phyloP scores from a whole-genome alignment of 2,797 vertebrate species.

The Rhinoraja longicauda region DNA sequence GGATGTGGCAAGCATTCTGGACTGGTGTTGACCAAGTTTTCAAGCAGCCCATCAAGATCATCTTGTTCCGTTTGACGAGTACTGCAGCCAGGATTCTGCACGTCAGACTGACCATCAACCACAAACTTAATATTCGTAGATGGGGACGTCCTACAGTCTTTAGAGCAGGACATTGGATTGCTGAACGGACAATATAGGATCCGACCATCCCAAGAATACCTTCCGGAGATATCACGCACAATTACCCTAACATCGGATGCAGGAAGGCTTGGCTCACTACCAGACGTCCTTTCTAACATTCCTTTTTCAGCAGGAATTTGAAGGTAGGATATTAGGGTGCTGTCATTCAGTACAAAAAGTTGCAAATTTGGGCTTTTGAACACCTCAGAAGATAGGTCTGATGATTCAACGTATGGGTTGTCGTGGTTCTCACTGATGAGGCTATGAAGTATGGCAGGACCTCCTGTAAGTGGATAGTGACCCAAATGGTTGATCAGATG shows the following conservation, averaged over 20 bases:
- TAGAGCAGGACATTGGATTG: constrained; percentile 42
- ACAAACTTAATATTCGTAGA: constrained; percentile 41
- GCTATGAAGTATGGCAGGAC: constrained; percentile 88
- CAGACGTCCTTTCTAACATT: constrained; percentile 47
- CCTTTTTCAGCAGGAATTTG: constrained; percentile 67
- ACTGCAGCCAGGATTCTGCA: background rate
- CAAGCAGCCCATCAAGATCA: constrained; percentile 76
- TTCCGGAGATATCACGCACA: constrained; percentile 92
- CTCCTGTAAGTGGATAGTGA: constrained; percentile 83
- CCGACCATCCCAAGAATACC: constrained; percentile 90
- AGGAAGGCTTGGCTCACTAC: constrained; percentile 46
- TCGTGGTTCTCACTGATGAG: constrained; percentile 90
- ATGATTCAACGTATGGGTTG: constrained; percentile 79
- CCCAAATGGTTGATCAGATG: constrained; percentile 94
- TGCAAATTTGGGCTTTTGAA: constrained; percentile 94
- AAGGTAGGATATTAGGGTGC: constrained; percentile 88
- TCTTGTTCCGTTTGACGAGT: constrained; percentile 69
- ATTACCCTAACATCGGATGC: constrained; percentile 80
- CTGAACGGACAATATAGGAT: constrained; percentile 75
- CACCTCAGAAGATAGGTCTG: constrained; percentile 86
- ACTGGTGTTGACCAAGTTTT: constrained; percentile 76
- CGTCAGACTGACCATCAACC: constrained; percentile 41
- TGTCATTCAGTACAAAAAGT: constrained; percentile 93
- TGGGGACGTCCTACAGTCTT: constrained; percentile 32
- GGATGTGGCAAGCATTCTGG: constrained; percentile 84